These are phyloP conservation scores for Apocheima hispidaria DNA, from an alignment of 2,888 invertebrate species.

Conservation along the genomic window DNA sequence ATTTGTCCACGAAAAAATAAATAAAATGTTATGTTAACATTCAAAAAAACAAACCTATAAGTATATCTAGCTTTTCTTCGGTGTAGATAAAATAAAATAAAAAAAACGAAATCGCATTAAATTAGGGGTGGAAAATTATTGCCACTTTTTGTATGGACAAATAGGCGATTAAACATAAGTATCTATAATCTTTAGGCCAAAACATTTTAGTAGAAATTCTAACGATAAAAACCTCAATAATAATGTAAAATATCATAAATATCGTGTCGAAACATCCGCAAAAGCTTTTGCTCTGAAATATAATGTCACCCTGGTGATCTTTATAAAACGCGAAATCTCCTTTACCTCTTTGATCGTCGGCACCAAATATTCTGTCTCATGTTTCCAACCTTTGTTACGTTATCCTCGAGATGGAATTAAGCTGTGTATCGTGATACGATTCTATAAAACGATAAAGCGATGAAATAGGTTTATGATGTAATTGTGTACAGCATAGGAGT, in stretches of 20 bases:
- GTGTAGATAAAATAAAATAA: no score
- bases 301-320: slow-evolving; percentile 50
- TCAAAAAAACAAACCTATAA: no score
- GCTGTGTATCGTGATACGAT: slow-evolving; percentile 39
- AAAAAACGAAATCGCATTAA: no score
- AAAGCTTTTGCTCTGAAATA: slow-evolving; percentile 29
- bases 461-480: slow-evolving; percentile 21
- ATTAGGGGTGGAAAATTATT: no score
- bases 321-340: slow-evolving; percentile 52
- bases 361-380: slow-evolving; percentile 44
- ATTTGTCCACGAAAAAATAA: no score
- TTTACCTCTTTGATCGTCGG: slow-evolving; percentile 45
- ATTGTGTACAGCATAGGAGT: not conserved
- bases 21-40: no score
- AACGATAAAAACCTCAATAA: no score
- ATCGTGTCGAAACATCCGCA: slow-evolving; percentile 13
- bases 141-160: no score
- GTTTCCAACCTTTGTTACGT: slow-evolving; percentile 47
- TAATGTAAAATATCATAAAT: not conserved
- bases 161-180: no score
- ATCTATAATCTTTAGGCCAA: no score
- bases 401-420: slow-evolving; percentile 44
- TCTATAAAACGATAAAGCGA: slow-evolving; percentile 17
- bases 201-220: no score
- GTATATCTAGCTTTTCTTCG: no score